phyloP scores from a whole-genome alignment of 2,888 invertebrate species.

The Adineta ricciae region DNA sequence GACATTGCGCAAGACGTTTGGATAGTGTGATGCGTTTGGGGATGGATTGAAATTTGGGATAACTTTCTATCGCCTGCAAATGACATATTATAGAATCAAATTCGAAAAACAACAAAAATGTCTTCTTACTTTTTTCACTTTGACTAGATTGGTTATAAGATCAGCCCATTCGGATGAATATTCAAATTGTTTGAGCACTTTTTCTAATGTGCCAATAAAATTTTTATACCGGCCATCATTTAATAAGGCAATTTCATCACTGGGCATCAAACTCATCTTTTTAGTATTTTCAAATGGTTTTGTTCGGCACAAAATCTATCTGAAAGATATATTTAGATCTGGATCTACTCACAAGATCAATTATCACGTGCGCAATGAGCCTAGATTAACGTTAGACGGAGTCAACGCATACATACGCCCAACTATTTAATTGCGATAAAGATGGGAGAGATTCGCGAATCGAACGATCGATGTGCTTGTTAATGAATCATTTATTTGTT shows the following conservation, averaged over 20 bases:
- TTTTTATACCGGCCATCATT: slow-evolving; percentile 29
- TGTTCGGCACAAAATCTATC: neutral
- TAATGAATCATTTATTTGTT: neutral
- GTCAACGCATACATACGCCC: neutral
- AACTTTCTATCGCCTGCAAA: slow-evolving; percentile 59
- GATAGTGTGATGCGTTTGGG: slow-evolving; percentile 76
- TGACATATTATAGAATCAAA: neutral
- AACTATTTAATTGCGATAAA: neutral
- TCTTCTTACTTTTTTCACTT: slow-evolving; percentile 65
- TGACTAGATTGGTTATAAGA: slow-evolving; percentile 75
- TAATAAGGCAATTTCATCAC: slow-evolving; percentile 25
- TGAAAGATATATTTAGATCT: too few relatives aligned
- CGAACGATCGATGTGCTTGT: neutral
- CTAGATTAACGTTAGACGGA: neutral
- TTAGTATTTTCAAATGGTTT: neutral
- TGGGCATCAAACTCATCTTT: slow-evolving; percentile 30
- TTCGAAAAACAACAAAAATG: neutral
- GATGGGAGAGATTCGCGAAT: neutral
- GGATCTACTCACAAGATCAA: neutral
- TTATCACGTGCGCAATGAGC: neutral
- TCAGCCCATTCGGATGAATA: slow-evolving; percentile 91
- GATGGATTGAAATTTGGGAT: slow-evolving; percentile 72
- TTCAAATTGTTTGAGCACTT: slow-evolving; percentile 65
- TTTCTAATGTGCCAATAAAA: slow-evolving; percentile 30
- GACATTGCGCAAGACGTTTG: slow-evolving; percentile 79